Conservation (phyloP, 2,888 invertebrate species). For the Ceraclea dissimilis region DNA sequence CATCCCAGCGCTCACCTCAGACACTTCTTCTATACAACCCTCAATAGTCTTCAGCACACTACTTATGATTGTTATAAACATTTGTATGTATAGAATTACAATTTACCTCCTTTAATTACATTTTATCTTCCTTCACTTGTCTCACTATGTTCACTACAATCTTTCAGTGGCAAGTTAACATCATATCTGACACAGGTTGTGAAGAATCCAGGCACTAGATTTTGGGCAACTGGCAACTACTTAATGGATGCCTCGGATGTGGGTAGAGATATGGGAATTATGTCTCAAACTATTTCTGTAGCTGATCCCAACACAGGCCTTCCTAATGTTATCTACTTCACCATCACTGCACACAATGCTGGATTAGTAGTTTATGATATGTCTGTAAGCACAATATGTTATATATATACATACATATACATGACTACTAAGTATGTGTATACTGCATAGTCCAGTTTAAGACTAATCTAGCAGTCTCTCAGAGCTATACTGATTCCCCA, state of each 20-base stretch:
- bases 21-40: constrained; percentile 63
- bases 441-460: not conserved
- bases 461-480: not conserved
- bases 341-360: constrained; percentile 49
- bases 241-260: constrained; percentile 62
- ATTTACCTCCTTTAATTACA: too few species aligned
- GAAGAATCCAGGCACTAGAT: constrained; percentile 43
- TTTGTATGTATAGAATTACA: constrained; percentile 58
- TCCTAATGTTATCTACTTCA: constrained; percentile 55
- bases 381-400: constrained; percentile 49
- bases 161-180: constrained; percentile 52
- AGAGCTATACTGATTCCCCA: not conserved
- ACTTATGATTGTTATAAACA: constrained; percentile 59
- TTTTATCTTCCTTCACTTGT: not conserved
- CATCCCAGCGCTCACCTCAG: constrained; percentile 58
- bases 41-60: constrained; percentile 59
- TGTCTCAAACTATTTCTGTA: constrained; percentile 53
- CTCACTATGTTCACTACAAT: not conserved
- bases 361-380: constrained; percentile 52
- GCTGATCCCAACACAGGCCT: constrained; percentile 59
- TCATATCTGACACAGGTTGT: constrained; percentile 59
- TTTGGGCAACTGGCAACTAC: constrained; percentile 66
- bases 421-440: too few species aligned
- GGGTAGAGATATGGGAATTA: constrained; percentile 50
- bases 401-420: too few species aligned